Conservation (phyloP, 2,797 vertebrate genomes). For the Sebastes kiyomatsui region DNA sequence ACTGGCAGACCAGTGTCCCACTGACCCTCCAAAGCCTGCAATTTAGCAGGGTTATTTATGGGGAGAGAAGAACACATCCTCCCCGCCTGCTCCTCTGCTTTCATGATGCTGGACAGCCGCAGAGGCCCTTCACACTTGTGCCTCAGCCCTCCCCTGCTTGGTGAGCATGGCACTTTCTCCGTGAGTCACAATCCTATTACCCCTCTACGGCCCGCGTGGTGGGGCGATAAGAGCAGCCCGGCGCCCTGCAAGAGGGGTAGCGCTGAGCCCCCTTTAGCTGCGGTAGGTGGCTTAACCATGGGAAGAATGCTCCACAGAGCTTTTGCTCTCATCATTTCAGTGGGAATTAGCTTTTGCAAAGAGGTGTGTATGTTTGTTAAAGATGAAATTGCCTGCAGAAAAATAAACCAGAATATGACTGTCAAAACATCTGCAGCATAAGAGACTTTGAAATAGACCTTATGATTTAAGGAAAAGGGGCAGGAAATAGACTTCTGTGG, state of each 20-base stretch:
- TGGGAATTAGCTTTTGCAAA: slow-evolving; percentile 62
- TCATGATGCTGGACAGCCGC: slow-evolving; percentile 68
- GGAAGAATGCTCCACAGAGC: slow-evolving; percentile 58
- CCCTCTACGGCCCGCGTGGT: slow-evolving; percentile 62
- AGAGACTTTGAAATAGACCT: slow-evolving; percentile 11
- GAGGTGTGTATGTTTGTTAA: slow-evolving; percentile 53
- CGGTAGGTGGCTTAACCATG: slow-evolving; percentile 70
- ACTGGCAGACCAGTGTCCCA: slow-evolving; percentile 69
- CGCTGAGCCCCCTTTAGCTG: slow-evolving; percentile 70
- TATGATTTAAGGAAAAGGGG: slow-evolving; percentile 18
- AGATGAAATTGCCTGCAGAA: slow-evolving; percentile 55
- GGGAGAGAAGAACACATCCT: slow-evolving; percentile 66
- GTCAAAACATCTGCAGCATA: slow-evolving; percentile 34
- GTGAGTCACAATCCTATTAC: slow-evolving; percentile 83
- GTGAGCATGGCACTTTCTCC: slow-evolving; percentile 74
- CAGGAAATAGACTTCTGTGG: slow-evolving; percentile 1
- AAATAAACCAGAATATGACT: slow-evolving; percentile 41
- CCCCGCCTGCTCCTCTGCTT: slow-evolving; percentile 55
- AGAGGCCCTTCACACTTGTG: slow-evolving; percentile 52
- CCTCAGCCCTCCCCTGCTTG: slow-evolving; percentile 61
- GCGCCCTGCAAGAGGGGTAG: slow-evolving; percentile 56
- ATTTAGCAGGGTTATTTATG: slow-evolving; percentile 80
- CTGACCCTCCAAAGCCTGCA: slow-evolving; percentile 80
- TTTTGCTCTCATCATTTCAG: slow-evolving; percentile 61
- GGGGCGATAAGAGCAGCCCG: slow-evolving; percentile 75